These are phyloP conservation scores for Pycnonotus jocosus DNA, from an alignment of 2,113 vertebrate genomes.

Conservation along the genomic window DNA sequence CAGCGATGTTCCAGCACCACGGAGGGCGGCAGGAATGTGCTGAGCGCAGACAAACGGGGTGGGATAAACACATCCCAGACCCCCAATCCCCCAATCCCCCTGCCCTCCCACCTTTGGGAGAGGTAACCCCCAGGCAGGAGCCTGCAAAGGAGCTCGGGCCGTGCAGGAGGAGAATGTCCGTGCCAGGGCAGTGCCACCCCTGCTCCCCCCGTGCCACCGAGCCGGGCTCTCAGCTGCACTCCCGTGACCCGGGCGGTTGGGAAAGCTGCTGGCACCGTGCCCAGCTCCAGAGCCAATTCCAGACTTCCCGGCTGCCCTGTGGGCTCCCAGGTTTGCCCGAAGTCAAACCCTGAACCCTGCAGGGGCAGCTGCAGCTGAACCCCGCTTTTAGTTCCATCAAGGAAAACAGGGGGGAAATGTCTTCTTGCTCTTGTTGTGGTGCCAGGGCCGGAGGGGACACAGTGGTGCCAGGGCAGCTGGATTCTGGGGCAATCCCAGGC, in stretches of 20 bases:
- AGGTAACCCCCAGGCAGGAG: neutral
- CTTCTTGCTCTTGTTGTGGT: fast-evolving
- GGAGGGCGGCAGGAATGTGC: neutral
- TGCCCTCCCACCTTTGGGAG: neutral
- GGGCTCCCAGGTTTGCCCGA: neutral
- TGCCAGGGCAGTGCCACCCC: neutral
- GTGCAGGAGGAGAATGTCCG: neutral
- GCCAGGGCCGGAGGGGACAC: neutral
- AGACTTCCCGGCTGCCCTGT: constrained; percentile 2
- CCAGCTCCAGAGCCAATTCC: constrained; percentile 10
- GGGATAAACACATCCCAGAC: neutral
- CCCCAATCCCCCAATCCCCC: neutral
- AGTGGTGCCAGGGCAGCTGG: neutral
- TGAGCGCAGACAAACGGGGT: fast-evolving
- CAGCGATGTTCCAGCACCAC: fast-evolving
- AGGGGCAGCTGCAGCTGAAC: neutral
- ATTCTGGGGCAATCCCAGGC: neutral
- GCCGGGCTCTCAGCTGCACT: neutral
- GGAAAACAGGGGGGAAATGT: fast-evolving
- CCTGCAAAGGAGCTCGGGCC: fast-evolving
- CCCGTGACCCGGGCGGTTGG: constrained; percentile 26
- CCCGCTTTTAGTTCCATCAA: neutral
- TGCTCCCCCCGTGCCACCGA: neutral
- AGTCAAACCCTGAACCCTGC: neutral
- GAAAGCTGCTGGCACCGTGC: constrained; percentile 57